These are phyloP conservation scores for Ophthalmolycus amberensis DNA, from an alignment of 2,113 vertebrate genomes.

Conservation along the genomic window DNA sequence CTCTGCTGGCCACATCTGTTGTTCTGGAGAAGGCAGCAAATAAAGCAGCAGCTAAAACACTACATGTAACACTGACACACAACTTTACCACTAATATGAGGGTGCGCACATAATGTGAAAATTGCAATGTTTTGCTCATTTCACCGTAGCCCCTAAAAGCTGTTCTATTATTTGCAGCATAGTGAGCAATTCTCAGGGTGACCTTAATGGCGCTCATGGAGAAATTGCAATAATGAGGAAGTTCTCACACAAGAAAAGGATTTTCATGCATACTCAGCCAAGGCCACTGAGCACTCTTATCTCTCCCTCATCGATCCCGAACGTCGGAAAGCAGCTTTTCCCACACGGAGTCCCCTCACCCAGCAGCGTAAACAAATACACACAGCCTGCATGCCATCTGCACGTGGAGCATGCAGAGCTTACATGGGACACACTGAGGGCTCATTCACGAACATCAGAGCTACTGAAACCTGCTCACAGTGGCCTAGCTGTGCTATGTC, in stretches of 20 bases:
- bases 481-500: not conserved
- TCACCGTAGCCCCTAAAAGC: not conserved
- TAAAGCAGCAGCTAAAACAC: conserved; percentile 26
- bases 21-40: conserved; percentile 12
- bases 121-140: not conserved
- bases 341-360: conserved; percentile 72
- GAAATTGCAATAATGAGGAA: conserved; percentile 48
- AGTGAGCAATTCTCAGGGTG: conserved; percentile 24
- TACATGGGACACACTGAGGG: conserved; percentile 36
- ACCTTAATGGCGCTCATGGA: conserved; percentile 47
- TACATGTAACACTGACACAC: conserved; percentile 5
- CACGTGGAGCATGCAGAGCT: conserved; percentile 43
- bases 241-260: conserved; percentile 77
- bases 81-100: not conserved
- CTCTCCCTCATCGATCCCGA: conserved; percentile 77
- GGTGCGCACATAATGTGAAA: not conserved
- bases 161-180: not conserved
- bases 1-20: conserved; percentile 29
- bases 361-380: conserved; percentile 78
- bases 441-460: conserved; percentile 30
- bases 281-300: conserved; percentile 80
- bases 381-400: conserved; percentile 61
- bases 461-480: conserved; percentile 20
- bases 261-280: conserved; percentile 72
- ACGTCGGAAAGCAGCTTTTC: conserved; percentile 67